Conservation (phyloP, 2,888 invertebrate species). For the Candidula unifasciata region DNA sequence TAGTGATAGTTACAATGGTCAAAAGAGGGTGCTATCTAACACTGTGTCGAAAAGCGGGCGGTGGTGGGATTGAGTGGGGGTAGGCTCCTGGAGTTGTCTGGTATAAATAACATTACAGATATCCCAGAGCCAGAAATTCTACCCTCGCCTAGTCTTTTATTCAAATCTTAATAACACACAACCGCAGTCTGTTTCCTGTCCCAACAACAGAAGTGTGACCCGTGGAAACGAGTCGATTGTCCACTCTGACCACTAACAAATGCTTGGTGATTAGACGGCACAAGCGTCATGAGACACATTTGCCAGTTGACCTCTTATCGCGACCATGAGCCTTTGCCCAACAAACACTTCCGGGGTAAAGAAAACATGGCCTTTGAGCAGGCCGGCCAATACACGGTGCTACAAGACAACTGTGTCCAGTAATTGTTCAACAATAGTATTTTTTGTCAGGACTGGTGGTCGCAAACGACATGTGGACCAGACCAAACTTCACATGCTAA, state of each 20-base stretch:
- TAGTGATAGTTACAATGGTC: too few species aligned
- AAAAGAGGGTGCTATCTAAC: too few species aligned
- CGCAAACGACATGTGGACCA: slow-evolving; percentile 1
- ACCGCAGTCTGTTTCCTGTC: background rate
- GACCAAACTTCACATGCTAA: slow-evolving; percentile 18
- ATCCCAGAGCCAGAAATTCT: background rate
- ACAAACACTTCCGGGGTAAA: slow-evolving; percentile 38
- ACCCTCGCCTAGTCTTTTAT: background rate
- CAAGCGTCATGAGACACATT: slow-evolving; percentile 21
- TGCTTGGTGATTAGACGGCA: slow-evolving; percentile 17
- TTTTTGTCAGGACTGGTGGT: background rate
- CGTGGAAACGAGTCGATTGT: background rate
- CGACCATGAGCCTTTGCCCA: slow-evolving; percentile 19
- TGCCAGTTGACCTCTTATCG: slow-evolving; percentile 23
- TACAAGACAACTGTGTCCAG: background rate
- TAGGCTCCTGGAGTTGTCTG: background rate
- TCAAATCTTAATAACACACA: slow-evolving; percentile 3
- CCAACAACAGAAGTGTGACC: slow-evolving; percentile 15
- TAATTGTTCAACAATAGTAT: slow-evolving; percentile 23
- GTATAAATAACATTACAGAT: background rate
- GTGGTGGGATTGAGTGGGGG: too few species aligned
- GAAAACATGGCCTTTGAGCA: slow-evolving; percentile 1
- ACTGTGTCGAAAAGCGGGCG: too few species aligned
- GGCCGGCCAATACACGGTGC: background rate
- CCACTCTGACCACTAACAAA: slow-evolving; percentile 12